Percentiles rank a stretch among this genome's conserved stretches.
Conservation (phyloP, 2,888 invertebrate species). For the Drosophila prostipennis region DNA sequence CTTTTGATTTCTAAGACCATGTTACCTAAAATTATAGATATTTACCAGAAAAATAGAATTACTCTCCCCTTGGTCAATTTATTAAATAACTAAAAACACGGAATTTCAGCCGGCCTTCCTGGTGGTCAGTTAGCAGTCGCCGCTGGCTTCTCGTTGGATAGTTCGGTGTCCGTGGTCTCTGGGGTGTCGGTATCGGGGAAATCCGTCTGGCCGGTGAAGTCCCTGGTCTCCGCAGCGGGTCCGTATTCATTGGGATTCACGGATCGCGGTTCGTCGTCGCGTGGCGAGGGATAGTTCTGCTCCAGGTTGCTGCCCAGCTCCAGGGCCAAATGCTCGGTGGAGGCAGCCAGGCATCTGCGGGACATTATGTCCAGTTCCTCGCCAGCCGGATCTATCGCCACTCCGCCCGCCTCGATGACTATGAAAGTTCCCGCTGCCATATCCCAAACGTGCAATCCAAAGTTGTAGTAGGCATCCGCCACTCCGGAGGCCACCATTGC, state of each 20-base stretch:
- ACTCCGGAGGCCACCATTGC: slow-evolving; percentile 95
- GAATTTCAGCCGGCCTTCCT: slow-evolving; percentile 17
- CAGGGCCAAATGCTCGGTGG: slow-evolving; percentile 89
- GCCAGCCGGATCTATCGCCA: slow-evolving; percentile 93
- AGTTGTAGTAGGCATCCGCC: slow-evolving; percentile 94
- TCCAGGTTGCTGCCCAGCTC: slow-evolving; percentile 87
- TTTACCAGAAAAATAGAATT: no score
- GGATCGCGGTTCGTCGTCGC: slow-evolving; percentile 85
- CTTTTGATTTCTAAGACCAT: no score
- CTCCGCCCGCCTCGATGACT: slow-evolving; percentile 96
- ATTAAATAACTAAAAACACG: slow-evolving; percentile 15
- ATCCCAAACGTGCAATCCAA: slow-evolving; percentile 98
- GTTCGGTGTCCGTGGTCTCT: slow-evolving; percentile 1
- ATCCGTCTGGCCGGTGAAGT: slow-evolving; percentile 55
- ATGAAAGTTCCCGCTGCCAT: slow-evolving; percentile 94
- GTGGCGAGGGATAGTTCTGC: slow-evolving; percentile 90
- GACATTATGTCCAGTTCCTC: slow-evolving; percentile 92
- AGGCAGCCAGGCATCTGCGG: slow-evolving; percentile 91
- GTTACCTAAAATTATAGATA: no score
- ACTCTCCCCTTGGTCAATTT: slow-evolving; percentile 3
- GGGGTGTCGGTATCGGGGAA: slow-evolving; percentile 45
- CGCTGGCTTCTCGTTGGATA: neutral
- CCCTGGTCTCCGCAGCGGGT: slow-evolving; percentile 9
- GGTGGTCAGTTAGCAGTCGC: slow-evolving; percentile 13
- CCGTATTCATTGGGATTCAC: slow-evolving; percentile 7